Percentiles rank a stretch among this genome's conserved stretches.
These are phyloP conservation scores for Toxostoma redivivum DNA, from an alignment of 2,113 vertebrate species.

Conservation along the genomic window DNA sequence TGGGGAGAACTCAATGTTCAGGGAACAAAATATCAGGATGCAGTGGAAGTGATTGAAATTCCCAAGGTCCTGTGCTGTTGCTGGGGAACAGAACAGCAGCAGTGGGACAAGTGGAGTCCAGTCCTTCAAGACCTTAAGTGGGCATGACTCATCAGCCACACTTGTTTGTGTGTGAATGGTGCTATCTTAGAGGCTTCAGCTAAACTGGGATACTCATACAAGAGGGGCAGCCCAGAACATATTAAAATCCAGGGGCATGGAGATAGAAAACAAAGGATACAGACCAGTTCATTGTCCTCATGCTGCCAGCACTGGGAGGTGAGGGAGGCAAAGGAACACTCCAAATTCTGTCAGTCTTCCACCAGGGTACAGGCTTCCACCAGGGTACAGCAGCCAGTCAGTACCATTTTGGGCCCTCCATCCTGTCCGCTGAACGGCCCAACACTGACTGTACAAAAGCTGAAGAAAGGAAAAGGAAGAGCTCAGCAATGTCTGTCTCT, in stretches of 20 bases:
- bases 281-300: not conserved
- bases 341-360: not conserved
- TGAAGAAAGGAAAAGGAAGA: not conserved
- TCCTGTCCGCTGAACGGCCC: not conserved
- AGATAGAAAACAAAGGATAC: not conserved
- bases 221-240: not conserved
- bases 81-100: not conserved
- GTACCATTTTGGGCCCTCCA: not conserved
- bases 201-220: not conserved
- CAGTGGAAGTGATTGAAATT: not conserved
- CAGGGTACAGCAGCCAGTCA: not conserved
- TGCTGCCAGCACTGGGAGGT: not conserved
- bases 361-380: not conserved
- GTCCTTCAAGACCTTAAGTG: not conserved
- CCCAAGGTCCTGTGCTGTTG: not conserved
- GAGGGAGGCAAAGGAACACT: rapidly evolving
- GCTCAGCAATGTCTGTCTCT: not conserved
- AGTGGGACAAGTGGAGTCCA: not conserved
- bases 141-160: not conserved
- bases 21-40: not conserved
- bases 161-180: rapidly evolving
- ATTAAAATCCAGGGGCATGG: not conserved
- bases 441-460: not conserved
- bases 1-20: not conserved
- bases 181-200: not conserved